Conservation (phyloP, 2,888 invertebrate genomes). For the Lasioglossum lativentre region DNA sequence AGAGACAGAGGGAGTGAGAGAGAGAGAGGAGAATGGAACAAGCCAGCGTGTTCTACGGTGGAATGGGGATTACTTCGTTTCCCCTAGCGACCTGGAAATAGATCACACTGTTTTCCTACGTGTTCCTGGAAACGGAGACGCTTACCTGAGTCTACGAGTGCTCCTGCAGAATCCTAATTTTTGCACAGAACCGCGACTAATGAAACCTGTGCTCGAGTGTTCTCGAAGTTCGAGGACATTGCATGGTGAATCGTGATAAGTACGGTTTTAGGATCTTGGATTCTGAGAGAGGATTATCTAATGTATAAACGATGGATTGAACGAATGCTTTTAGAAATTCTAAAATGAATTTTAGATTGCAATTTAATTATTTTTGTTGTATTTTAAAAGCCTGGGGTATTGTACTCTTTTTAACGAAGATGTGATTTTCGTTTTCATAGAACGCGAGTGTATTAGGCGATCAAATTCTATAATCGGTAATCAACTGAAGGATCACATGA, state of each 20-base stretch:
- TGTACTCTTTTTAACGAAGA: too few relatives aligned
- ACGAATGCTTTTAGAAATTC: not conserved
- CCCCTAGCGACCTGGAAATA: not conserved
- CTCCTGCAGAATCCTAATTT: not conserved
- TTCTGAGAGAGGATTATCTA: not conserved
- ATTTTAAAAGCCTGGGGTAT: too few relatives aligned
- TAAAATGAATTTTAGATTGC: too few relatives aligned
- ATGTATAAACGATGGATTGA: not conserved
- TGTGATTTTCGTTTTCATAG: too few relatives aligned
- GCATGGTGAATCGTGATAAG: not conserved
- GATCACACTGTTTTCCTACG: slow-evolving; percentile 5
- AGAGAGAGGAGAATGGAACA: not conserved
- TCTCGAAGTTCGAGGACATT: not conserved
- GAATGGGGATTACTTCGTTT: not conserved
- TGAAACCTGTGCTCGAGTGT: not conserved
- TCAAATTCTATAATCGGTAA: not conserved
- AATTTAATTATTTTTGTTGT: too few relatives aligned
- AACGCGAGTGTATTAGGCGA: not conserved
- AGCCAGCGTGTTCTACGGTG: slow-evolving; percentile 2
- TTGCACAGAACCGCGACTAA: not conserved
- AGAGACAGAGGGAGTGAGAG: not conserved
- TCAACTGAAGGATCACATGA: not conserved
- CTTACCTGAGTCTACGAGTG: not conserved
- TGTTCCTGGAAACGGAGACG: not conserved
- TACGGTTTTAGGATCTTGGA: not conserved